phyloP scores from a whole-genome alignment of 2,888 invertebrate species.

The Callyntrura sp. region DNA sequence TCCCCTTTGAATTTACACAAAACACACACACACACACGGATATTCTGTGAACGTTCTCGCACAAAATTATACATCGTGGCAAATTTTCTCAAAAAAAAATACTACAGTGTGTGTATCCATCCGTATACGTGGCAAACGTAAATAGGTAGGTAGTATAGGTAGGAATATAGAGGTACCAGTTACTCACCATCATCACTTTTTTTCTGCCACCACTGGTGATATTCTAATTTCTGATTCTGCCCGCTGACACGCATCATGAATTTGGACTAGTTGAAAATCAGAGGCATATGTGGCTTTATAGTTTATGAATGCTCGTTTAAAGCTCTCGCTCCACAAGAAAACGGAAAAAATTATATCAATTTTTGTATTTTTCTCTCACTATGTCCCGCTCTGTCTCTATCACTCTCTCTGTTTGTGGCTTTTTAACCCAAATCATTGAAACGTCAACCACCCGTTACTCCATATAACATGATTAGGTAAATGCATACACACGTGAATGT shows the following conservation, averaged over 20 bases:
- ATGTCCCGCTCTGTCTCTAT: too few relatives aligned
- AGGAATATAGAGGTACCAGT: neutral
- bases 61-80: too few relatives aligned
- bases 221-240: slow-evolving; percentile 36
- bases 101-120: too few relatives aligned
- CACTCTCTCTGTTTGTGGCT: slow-evolving; percentile 46
- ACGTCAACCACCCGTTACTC: slow-evolving; percentile 70
- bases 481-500: too few relatives aligned
- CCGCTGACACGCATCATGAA: slow-evolving; percentile 22
- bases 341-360: slow-evolving; percentile 67
- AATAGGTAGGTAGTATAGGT: too few relatives aligned
- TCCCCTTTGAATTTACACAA: too few relatives aligned
- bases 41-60: too few relatives aligned
- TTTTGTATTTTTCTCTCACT: slow-evolving; percentile 22
- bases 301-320: slow-evolving; percentile 20
- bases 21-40: too few relatives aligned
- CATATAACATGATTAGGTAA: too few relatives aligned
- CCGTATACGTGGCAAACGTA: too few relatives aligned
- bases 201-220: slow-evolving; percentile 21
- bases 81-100: neutral
- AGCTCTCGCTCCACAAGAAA: slow-evolving; percentile 40
- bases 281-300: slow-evolving; percentile 11
- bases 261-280: neutral
- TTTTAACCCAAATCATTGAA: slow-evolving; percentile 70
- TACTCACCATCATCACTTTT: neutral